Evolutionary conservation across 1,140 invertebrate species (phyloP).

Genomic region (Liolophura sinensis): DNA sequence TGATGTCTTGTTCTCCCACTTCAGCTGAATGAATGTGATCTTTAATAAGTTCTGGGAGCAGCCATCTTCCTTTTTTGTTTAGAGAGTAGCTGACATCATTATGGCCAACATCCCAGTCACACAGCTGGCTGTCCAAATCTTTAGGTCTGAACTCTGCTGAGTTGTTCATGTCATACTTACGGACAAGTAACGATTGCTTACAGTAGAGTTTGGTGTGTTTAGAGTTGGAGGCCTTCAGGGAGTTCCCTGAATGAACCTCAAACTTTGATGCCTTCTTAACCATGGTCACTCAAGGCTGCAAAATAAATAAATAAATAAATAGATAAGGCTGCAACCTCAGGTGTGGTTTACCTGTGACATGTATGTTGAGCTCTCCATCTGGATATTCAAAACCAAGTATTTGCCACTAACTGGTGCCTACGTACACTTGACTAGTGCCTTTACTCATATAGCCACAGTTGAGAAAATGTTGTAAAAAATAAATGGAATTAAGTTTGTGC

Average conservation of each 20-base stretch:
- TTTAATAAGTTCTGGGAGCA: slow-evolving; percentile 14
- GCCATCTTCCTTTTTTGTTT: slow-evolving; percentile 29
- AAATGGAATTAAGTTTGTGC: too few relatives aligned
- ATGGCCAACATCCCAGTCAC: neutral
- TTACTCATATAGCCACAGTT: too few relatives aligned
- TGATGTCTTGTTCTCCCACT: slow-evolving; percentile 7
- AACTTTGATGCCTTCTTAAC: slow-evolving; percentile 16
- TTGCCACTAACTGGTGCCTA: too few relatives aligned
- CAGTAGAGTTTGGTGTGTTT: slow-evolving; percentile 14
- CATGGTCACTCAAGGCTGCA: slow-evolving; percentile 7
- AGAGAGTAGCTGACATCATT: slow-evolving; percentile 23
- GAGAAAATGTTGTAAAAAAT: too few relatives aligned
- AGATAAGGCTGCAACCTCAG: too few relatives aligned
- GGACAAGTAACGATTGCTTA: slow-evolving; percentile 10
- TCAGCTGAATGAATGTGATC: slow-evolving; percentile 13
- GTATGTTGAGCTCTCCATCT: too few relatives aligned
- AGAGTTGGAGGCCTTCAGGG: slow-evolving; percentile 17
- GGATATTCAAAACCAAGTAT: too few relatives aligned
- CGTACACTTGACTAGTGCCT: too few relatives aligned
- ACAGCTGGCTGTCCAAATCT: neutral
- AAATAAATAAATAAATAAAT: too few relatives aligned
- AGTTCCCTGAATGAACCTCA: slow-evolving; percentile 19
- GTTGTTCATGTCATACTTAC: neutral
- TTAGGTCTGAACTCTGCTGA: neutral
- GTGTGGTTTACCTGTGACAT: too few relatives aligned